Base-by-base conservation (phyloP, 2,113 vertebrate species). In the Lycaon pictus region DNA sequence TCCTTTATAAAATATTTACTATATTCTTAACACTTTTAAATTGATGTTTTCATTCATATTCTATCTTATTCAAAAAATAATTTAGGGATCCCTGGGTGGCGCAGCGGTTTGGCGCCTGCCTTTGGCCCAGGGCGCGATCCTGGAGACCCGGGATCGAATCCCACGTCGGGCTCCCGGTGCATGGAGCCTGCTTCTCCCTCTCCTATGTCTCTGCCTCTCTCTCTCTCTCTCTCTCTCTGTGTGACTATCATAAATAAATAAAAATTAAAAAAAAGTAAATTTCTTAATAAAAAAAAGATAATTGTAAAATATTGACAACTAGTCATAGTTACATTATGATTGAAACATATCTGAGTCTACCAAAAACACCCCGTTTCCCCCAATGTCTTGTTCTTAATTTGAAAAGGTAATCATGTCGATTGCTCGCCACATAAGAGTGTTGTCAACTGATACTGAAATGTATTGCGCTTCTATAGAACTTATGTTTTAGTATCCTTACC, bases 21-120 rank as follows among this genome's bases (percentile, higher is more conserved):
- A 27, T 56, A 56, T 51, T 67, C 63, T 83, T 63, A n/a, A 77
- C 20, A 62, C 35, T 51, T 88, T 95, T 60, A 65, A 96, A 74
- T 48, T 94, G 93, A 62, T 81, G 20, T n/a, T 65, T 95, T 74
- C 16, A 94, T 29, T 71, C 4, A 58, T 76, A 89, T 69, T 95
- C 51, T 72, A 65, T 71, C 32, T 84, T 95, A 88, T 29, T 94
- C 43, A 80, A 89, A 88, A 79, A 80, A 76, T 83, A 37, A n/a
- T 51, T 72, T 82, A 71, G 35, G 35, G 35, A 35, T 35, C 35
- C 35, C 35, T 35, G 35, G 35, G 35, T 35, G 35, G 35, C 35
- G 35, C 35, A 35, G 35, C 35, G 35, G 35, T 35, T 35, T 35
- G 35, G 35, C 35, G 35, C 35, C 35, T 35, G 35, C 35, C 35